Percentiles rank a stretch among this genome's conserved stretches.
Conservation (phyloP, 2,888 invertebrate genomes). For the Hydraecia micacea region DNA sequence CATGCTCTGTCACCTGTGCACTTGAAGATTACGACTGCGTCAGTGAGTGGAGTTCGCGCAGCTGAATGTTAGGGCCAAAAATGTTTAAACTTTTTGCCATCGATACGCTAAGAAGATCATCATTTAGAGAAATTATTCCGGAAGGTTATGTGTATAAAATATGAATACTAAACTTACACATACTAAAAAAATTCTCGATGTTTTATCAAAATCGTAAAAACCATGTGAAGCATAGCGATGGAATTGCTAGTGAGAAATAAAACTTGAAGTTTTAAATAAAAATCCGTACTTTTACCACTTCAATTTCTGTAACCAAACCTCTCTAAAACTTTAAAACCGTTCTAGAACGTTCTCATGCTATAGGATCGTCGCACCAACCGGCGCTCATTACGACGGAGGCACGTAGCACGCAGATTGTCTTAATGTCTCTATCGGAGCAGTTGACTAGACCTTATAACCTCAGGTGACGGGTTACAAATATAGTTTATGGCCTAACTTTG, state of each 20-base stretch:
- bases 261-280: not conserved
- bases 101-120: too few relatives aligned
- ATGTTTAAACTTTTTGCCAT: too few relatives aligned
- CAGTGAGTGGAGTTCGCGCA: too few relatives aligned
- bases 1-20: too few relatives aligned
- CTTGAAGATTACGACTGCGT: too few relatives aligned
- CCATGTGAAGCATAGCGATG: not conserved
- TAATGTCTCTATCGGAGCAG: slow-evolving; percentile 58
- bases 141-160: not conserved
- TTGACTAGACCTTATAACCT: slow-evolving; percentile 57
- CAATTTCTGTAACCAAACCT: slow-evolving; percentile 1
- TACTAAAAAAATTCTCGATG: not conserved
- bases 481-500: slow-evolving; percentile 50
- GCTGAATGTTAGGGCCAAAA: too few relatives aligned
- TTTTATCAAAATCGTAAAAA: not conserved
- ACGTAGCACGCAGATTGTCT: slow-evolving; percentile 58
- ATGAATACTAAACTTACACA: not conserved
- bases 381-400: slow-evolving; percentile 44
- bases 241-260: not conserved
- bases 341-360: slow-evolving; percentile 24
- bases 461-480: slow-evolving; percentile 55
- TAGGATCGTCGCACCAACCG: slow-evolving; percentile 27
- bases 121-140: not conserved
- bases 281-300: not conserved
- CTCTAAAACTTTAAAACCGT: slow-evolving; percentile 18